Percentiles rank a stretch among this genome's conserved stretches.
Evolutionary conservation across 2,888 invertebrate species (phyloP).

Genomic region (Blastobasis lacticolella): DNA sequence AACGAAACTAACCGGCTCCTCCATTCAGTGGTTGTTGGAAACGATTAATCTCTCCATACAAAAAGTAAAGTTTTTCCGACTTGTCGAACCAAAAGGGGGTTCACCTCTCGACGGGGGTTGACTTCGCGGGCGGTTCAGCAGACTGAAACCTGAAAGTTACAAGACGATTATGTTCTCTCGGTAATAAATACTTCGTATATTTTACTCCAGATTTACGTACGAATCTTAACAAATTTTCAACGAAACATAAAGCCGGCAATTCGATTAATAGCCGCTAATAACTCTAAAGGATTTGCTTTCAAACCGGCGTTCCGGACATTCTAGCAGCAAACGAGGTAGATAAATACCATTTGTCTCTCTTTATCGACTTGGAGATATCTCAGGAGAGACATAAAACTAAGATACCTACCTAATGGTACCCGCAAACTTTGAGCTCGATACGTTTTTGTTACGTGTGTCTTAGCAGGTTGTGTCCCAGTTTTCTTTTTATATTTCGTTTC

Average conservation of each 20-base stretch:
- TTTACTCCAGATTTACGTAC: no score
- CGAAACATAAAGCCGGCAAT: no score
- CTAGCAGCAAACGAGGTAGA: background rate
- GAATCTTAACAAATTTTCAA: no score
- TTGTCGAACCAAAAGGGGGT: background rate
- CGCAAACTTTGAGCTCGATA: background rate
- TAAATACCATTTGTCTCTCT: background rate
- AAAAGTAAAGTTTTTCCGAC: background rate
- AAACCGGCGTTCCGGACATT: background rate
- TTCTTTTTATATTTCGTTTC: no score
- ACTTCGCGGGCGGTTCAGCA: background rate
- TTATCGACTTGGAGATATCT: background rate
- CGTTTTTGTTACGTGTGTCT: no score
- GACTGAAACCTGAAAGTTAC: background rate
- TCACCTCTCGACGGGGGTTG: background rate
- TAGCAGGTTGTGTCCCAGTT: no score
- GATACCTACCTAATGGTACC: background rate
- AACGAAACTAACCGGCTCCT: background rate
- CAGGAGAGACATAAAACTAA: background rate
- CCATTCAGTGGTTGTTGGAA: background rate
- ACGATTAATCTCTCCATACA: background rate
- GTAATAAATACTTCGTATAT: no score
- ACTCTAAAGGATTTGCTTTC: background rate
- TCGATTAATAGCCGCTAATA: background rate
- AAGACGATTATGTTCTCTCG: background rate